Evolutionary conservation across 2,113 vertebrate species (phyloP).

Genomic region (Nerophis ophidion): DNA sequence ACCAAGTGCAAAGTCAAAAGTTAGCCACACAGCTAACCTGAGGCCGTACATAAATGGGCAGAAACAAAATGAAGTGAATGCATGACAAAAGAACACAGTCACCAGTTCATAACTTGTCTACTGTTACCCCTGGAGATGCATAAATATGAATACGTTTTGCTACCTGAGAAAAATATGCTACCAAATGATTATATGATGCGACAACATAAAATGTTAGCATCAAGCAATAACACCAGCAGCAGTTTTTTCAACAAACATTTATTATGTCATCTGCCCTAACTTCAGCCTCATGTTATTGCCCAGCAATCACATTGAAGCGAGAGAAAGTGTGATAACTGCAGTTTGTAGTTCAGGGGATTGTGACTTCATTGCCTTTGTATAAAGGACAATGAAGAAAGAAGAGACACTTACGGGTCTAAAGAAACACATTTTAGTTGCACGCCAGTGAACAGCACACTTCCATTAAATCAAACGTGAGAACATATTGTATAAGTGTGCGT

Average conservation of each 20-base stretch:
- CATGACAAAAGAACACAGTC: background rate
- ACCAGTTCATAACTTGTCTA: constrained; percentile 8
- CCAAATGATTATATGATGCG: constrained; percentile 22
- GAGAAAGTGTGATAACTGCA: constrained; percentile 41
- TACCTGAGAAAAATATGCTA: constrained; percentile 19
- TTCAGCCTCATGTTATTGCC: constrained; percentile 39
- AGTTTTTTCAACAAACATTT: constrained; percentile 48
- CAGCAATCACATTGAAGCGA: constrained; percentile 52
- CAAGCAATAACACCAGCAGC: constrained; percentile 36
- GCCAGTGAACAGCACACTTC: constrained; percentile 21
- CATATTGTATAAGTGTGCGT: constrained; percentile 10
- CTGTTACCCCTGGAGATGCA: constrained; percentile 12
- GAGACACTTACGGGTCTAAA: constrained; percentile 14
- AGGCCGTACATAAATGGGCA: background rate
- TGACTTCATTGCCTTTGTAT: constrained; percentile 33
- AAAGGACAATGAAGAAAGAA: constrained; percentile 20
- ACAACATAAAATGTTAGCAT: constrained; percentile 24
- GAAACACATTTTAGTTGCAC: background rate
- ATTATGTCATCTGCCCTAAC: constrained; percentile 41
- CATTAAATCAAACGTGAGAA: constrained; percentile 23
- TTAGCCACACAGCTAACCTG: background rate
- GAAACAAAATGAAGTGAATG: background rate
- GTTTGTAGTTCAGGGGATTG: constrained; percentile 30
- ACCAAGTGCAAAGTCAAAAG: background rate
- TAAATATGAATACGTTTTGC: constrained; percentile 24